These are phyloP conservation scores for Dromiciops gliroides DNA, from an alignment of 2,113 vertebrate species.

Conservation along the genomic window DNA sequence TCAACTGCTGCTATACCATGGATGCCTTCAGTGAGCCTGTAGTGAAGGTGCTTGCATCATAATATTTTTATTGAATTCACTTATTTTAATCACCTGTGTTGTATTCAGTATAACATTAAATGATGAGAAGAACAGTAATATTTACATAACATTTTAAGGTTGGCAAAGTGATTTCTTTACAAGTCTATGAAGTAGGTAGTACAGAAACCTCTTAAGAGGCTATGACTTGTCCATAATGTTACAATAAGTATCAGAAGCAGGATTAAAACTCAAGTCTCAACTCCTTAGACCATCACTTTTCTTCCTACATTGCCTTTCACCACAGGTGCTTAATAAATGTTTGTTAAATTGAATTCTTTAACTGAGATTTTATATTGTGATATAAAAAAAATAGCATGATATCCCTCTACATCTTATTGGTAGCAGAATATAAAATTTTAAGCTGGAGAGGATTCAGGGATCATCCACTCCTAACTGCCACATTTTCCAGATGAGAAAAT, in stretches of 20 bases:
- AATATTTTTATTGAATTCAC: background rate
- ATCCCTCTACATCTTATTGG: background rate
- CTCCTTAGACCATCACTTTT: background rate
- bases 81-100: background rate
- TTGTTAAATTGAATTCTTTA: background rate
- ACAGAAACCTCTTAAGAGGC: background rate
- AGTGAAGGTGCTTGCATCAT: background rate
- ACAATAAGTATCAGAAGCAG: background rate
- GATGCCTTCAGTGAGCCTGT: background rate
- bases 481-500: background rate
- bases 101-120: background rate
- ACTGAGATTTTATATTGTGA: background rate
- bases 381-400: too few relatives aligned
- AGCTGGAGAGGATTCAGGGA: background rate
- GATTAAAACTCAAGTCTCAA: background rate
- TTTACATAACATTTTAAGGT: background rate
- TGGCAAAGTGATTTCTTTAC: background rate
- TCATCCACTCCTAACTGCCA: background rate
- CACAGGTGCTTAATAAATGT: background rate
- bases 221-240: background rate
- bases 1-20: background rate
- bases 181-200: background rate
- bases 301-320: background rate
- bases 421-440: background rate
- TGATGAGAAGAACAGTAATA: background rate